phyloP scores from a whole-genome alignment of 2,113 vertebrate genomes.

The Platysternon megacephalum region DNA sequence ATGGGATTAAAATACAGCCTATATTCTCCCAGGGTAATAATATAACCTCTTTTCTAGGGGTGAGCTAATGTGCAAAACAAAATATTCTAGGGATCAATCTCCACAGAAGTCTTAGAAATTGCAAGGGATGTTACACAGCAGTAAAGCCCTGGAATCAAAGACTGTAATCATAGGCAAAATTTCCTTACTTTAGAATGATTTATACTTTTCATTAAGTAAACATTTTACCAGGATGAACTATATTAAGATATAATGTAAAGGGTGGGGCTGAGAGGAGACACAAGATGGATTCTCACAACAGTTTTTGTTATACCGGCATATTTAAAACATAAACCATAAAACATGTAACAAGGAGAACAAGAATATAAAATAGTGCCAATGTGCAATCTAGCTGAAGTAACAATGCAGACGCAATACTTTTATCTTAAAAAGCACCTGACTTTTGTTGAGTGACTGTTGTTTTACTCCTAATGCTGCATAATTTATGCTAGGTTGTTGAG shows the following conservation, averaged over 20 bases:
- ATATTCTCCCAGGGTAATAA: not conserved
- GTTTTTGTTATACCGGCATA: not conserved
- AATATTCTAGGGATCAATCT: not conserved
- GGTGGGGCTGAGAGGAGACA: not conserved
- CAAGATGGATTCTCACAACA: not conserved
- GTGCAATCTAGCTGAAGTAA: not conserved
- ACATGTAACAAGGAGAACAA: conserved; percentile 14
- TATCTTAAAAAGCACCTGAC: not conserved
- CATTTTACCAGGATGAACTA: not conserved
- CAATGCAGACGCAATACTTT: not conserved
- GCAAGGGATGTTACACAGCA: not conserved
- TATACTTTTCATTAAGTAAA: not conserved
- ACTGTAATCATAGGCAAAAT: not conserved
- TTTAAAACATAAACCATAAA: not conserved
- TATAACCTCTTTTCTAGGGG: not conserved
- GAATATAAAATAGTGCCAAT: not conserved
- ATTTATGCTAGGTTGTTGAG: not conserved
- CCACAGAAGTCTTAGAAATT: not conserved
- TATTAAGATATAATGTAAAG: not conserved
- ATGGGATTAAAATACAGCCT: not conserved
- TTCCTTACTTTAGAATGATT: not conserved
- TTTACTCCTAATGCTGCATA: not conserved
- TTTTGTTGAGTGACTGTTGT: not conserved
- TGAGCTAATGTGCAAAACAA: not conserved
- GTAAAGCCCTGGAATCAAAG: not conserved